These are phyloP conservation scores for Lordiphosa collinella DNA, from an alignment of 1,140 invertebrate species.

Conservation along the genomic window DNA sequence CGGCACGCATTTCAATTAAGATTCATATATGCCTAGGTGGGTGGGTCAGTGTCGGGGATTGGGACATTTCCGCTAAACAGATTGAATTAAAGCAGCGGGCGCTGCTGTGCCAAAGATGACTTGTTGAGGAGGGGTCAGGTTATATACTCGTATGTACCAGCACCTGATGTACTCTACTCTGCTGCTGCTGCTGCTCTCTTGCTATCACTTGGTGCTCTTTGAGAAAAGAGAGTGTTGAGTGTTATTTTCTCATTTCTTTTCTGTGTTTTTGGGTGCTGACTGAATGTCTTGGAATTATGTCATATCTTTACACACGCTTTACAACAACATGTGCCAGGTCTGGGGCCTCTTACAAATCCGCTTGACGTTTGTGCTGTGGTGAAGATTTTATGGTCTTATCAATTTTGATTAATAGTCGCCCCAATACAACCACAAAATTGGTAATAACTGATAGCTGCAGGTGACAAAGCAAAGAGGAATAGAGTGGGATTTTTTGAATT, in stretches of 20 bases:
- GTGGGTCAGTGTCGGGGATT: slow-evolving; percentile 16
- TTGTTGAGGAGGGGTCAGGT: slow-evolving; percentile 53
- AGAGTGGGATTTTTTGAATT: not conserved
- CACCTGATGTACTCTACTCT: slow-evolving; percentile 16
- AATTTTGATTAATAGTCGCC: slow-evolving; percentile 51
- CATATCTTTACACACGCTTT: slow-evolving; percentile 59
- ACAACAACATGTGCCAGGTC: slow-evolving; percentile 31
- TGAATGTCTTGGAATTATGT: slow-evolving; percentile 74
- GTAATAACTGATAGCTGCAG: slow-evolving; percentile 48
- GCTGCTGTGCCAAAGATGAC: slow-evolving; percentile 29
- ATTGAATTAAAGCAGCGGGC: slow-evolving; percentile 38
- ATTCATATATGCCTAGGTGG: slow-evolving; percentile 12
- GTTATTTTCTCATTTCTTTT: slow-evolving; percentile 4
- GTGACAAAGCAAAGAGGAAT: slow-evolving; percentile 26
- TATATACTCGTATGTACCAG: not conserved
- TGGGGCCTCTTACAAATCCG: slow-evolving; percentile 11
- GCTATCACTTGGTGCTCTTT: slow-evolving; percentile 15
- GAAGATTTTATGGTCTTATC: slow-evolving; percentile 35
- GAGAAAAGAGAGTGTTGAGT: slow-evolving; percentile 12
- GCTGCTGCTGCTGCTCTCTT: slow-evolving; percentile 3
- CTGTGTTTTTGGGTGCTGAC: slow-evolving; percentile 35
- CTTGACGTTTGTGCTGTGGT: not conserved
- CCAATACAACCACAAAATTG: slow-evolving; percentile 16
- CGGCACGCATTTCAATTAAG: slow-evolving; percentile 51
- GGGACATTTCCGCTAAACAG: slow-evolving; percentile 42